phyloP scores from a whole-genome alignment of 2,888 invertebrate species.

The Epinotia bilunana region DNA sequence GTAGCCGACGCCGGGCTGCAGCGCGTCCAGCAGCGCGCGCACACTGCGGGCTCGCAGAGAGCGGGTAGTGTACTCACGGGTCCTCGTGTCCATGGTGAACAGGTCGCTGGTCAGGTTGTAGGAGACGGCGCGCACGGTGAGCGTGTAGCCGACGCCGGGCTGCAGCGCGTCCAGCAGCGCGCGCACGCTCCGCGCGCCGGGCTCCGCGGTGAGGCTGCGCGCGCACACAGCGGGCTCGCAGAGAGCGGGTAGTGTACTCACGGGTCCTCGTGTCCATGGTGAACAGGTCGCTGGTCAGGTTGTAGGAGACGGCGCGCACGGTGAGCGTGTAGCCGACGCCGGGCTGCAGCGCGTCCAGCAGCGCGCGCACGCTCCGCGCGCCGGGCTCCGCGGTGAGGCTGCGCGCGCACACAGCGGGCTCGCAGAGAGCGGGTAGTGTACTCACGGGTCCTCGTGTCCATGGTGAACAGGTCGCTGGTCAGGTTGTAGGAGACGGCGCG shows the following conservation, averaged over 20 bases:
- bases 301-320: slow-evolving; percentile 91
- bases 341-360: slow-evolving; percentile 82
- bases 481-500: slow-evolving; percentile 84
- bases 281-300: slow-evolving; percentile 90
- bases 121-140: slow-evolving; percentile 87
- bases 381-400: not conserved
- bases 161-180: slow-evolving; percentile 89
- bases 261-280: slow-evolving; percentile 90
- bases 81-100: slow-evolving; percentile 69
- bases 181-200: slow-evolving; percentile 83
- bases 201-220: slow-evolving; percentile 29
- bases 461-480: slow-evolving; percentile 87
- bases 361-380: not conserved
- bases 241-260: slow-evolving; percentile 62
- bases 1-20: slow-evolving; percentile 91
- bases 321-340: slow-evolving; percentile 92
- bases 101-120: slow-evolving; percentile 88
- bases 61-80: slow-evolving; percentile 7
- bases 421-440: too few species aligned
- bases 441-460: slow-evolving; percentile 51
- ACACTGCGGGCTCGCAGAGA: not conserved
- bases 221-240: slow-evolving; percentile 45
- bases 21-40: slow-evolving; percentile 61
- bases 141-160: slow-evolving; percentile 91
- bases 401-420: not conserved